Conservation (phyloP, 2,113 vertebrate genomes). For the Sander vitreus region DNA sequence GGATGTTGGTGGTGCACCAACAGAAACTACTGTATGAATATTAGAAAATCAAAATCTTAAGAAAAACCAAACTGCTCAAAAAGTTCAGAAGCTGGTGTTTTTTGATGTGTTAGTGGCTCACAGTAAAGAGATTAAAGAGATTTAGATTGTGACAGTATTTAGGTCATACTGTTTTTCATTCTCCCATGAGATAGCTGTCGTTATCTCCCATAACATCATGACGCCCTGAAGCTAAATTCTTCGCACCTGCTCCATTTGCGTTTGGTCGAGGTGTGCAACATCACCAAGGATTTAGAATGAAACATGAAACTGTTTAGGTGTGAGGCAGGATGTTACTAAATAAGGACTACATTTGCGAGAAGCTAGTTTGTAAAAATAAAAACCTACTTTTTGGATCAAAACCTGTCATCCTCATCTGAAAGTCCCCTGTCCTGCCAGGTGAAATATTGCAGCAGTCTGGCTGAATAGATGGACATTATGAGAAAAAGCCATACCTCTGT, state of each 20-base stretch:
- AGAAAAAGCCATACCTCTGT: background rate
- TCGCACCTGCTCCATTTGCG: constrained; percentile 57
- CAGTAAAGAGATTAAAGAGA: constrained; percentile 14
- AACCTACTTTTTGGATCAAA: constrained; percentile 22
- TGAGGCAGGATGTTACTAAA: background rate
- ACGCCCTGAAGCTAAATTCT: constrained; percentile 50
- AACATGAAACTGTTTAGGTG: background rate
- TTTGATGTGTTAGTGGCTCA: constrained; percentile 5
- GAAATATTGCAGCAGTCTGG: background rate
- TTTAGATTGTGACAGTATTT: constrained; percentile 41
- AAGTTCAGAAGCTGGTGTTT: background rate
- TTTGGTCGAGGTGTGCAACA: background rate
- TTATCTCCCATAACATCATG: constrained; percentile 38
- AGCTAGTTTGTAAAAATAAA: background rate
- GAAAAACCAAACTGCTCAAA: background rate
- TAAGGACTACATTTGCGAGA: background rate
- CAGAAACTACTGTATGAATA: background rate
- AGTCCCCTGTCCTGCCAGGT: background rate
- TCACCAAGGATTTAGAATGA: constrained; percentile 22
- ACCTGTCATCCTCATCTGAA: constrained; percentile 2
- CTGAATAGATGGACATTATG: background rate
- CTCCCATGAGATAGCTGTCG: constrained; percentile 7
- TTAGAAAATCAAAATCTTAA: background rate
- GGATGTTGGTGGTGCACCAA: background rate
- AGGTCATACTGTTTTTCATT: constrained; percentile 36